A percentile compares a stretch with the other conserved stretches of the same genome.
Evolutionary conservation across 2,113 vertebrate genomes (phyloP).

Genomic region (Motacilla tschutschensis): DNA sequence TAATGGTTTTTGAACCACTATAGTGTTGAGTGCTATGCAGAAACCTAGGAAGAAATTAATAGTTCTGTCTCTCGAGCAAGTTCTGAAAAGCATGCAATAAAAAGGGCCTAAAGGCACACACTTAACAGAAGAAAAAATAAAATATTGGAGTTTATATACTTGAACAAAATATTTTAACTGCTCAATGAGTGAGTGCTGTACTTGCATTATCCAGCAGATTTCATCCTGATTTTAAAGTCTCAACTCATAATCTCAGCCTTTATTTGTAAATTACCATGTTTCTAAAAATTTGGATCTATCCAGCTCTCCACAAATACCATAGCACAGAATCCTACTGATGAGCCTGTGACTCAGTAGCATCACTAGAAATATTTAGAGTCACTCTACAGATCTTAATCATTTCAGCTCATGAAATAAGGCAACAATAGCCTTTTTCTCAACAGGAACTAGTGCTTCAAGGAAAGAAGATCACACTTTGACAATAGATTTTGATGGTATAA

Average conservation of each 20-base stretch:
- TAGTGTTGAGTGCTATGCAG: not conserved
- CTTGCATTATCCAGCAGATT: not conserved
- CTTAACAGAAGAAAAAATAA: not conserved
- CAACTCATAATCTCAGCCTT: not conserved
- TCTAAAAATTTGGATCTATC: not conserved
- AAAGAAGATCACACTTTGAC: not conserved
- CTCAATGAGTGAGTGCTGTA: not conserved
- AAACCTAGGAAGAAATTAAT: constrained; percentile 32
- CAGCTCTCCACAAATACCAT: not conserved
- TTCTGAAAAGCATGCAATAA: constrained; percentile 31
- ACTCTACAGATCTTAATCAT: not conserved
- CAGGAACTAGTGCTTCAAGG: not conserved
- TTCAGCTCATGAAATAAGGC: not conserved
- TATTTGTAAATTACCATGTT: not conserved
- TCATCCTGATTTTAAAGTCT: not conserved
- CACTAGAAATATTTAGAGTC: not conserved
- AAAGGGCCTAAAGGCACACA: constrained; percentile 4
- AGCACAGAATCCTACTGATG: not conserved
- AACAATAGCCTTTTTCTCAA: not conserved
- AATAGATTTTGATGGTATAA: not conserved
- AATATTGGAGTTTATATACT: not conserved
- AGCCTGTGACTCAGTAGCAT: not conserved
- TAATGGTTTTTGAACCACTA: constrained; percentile 18
- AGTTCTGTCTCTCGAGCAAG: constrained; percentile 29
- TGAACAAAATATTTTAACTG: constrained; percentile 6